Evolutionary conservation across 2,797 vertebrate genomes (phyloP), one percentile per base, ranked within the genome.

Genomic region (Podarcis lilfordi): DNA sequence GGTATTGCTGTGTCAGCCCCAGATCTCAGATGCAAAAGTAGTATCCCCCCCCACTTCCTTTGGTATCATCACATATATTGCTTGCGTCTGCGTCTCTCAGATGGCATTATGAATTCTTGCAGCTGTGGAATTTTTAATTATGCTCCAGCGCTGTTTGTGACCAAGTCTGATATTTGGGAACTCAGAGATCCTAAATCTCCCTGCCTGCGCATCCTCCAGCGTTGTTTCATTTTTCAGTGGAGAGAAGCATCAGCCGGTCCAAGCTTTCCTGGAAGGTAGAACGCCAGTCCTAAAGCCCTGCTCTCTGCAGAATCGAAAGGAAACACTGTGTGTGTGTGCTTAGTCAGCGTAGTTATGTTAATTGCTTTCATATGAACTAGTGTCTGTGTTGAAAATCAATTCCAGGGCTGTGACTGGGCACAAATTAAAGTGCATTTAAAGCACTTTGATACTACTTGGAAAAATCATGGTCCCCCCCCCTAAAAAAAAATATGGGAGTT

Each of bases 41-140:
- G 82, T 40, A 10, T n/a, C 35, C 68, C 9, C 9, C 37, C 5
- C 15, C 32, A 19, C 11, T 35, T 64, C 29, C 3, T 85, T 76
- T 66, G 27, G 84, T 23, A 66, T 66, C 74, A 64, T 85, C 84
- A 84, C 35, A 29, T 50, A 83, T 82, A 88, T 83, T 83, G 86
- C 80, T 82, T 77, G 72, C 72, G 5, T 88, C 74, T 50, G 80
- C 94, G 87, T 94, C 93, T 94, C 78, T 66, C 64, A 84, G 59
- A 50, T 71, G 74, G 66, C 35, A 61, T 68, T 45, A 50, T 55
- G 59, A 68, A 77, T 82, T 88, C 40, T 82, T 88, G 86, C 80
- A 88, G 8, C 72, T 25, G 0, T 32, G 32, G 80, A 40, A 37
- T 77, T 88, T 50, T 37, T 82, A 88, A 88, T 76, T 37, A 50